Evolutionary conservation across 2,888 invertebrate species (phyloP).

Genomic region (Syritta pipiens): DNA sequence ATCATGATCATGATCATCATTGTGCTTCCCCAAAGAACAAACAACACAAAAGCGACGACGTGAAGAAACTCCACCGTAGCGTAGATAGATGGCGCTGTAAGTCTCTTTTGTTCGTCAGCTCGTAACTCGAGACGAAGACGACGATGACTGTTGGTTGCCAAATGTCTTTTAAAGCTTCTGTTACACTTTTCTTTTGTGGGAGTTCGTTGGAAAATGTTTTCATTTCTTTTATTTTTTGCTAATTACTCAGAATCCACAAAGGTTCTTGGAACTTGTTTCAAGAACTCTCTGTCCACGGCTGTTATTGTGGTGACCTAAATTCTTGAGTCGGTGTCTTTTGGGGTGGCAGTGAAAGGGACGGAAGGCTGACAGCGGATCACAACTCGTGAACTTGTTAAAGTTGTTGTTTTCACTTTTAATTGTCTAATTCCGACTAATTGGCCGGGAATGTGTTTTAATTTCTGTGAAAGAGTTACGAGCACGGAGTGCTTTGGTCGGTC

Average conservation of each 20-base stretch:
- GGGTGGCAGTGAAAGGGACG: no score
- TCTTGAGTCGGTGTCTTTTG: no score
- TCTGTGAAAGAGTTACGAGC: conserved; percentile 1
- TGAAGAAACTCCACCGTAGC: conserved; percentile 2
- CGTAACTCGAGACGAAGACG: conserved; percentile 34
- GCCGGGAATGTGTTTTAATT: conserved; percentile 26
- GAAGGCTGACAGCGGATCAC: not conserved
- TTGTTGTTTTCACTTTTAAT: not conserved
- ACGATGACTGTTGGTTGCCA: conserved; percentile 20
- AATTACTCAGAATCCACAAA: conserved; percentile 12
- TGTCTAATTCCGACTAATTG: conserved; percentile 40
- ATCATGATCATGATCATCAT: conserved; percentile 1
- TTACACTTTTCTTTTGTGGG: conserved; percentile 36
- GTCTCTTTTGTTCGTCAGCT: conserved; percentile 18
- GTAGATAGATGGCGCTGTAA: conserved; percentile 55
- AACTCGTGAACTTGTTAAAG: not conserved
- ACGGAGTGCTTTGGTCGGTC: conserved; percentile 2
- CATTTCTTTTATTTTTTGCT: no score
- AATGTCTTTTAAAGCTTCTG: conserved; percentile 37
- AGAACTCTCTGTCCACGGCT: not conserved
- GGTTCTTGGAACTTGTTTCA: conserved; percentile 36
- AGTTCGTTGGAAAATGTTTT: no score
- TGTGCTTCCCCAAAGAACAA: conserved; percentile 19
- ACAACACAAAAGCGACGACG: conserved; percentile 20
- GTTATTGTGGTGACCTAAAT: conserved; percentile 35